phyloP scores from a whole-genome alignment of 1,140 invertebrate species.

The Hycleus cichorii region DNA sequence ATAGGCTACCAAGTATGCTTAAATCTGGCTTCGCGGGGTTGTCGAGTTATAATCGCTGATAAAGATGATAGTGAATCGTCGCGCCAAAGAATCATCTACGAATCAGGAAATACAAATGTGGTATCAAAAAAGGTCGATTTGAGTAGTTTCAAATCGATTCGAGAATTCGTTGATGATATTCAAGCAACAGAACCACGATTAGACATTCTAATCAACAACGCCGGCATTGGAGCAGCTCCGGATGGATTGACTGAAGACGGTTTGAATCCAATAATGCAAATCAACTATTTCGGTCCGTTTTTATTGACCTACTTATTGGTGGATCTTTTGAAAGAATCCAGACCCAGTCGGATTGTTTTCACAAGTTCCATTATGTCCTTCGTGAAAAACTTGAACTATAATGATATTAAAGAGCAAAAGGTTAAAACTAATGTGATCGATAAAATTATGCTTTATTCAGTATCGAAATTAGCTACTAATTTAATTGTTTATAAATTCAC shows the following conservation, averaged over 20 bases:
- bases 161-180: constrained; percentile 53
- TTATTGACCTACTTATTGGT: constrained; percentile 49
- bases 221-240: constrained; percentile 47
- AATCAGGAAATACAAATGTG: constrained; percentile 47
- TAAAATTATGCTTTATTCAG: no score
- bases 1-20: constrained; percentile 64
- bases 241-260: constrained; percentile 44
- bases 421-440: no score
- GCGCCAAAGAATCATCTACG: constrained; percentile 47
- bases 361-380: constrained; percentile 58
- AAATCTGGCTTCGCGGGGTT: constrained; percentile 57
- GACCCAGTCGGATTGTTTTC: constrained; percentile 59
- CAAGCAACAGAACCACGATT: constrained; percentile 55
- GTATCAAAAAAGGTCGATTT: constrained; percentile 54
- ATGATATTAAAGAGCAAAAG: no score
- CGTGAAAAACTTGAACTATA: no score
- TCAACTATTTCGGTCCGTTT: constrained; percentile 51
- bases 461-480: no score
- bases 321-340: constrained; percentile 45
- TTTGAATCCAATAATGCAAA: constrained; percentile 44
- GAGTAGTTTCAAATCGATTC: constrained; percentile 52
- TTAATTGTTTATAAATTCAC: no score
- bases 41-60: constrained; percentile 60
- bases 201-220: constrained; percentile 79
- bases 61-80: constrained; percentile 60